Percentiles rank a stretch among this genome's conserved stretches.
phyloP scores from a whole-genome alignment of 2,888 invertebrate genomes.

The Eudemis profundana region DNA sequence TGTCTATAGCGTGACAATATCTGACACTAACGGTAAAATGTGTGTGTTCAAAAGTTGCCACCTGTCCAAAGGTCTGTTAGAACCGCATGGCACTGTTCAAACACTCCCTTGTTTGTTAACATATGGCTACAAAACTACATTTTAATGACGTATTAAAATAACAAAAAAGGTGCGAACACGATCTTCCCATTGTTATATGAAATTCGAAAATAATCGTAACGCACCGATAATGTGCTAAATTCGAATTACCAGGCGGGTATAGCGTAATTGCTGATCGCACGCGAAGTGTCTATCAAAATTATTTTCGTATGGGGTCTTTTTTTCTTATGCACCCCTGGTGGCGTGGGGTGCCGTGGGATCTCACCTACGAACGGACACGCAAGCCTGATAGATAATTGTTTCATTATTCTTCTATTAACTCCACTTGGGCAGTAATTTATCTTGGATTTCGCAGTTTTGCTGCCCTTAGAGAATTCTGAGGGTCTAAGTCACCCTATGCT shows the following conservation, averaged over 20 bases:
- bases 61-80: constrained; percentile 28
- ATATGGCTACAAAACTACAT: constrained; percentile 62
- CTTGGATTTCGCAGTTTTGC: constrained; percentile 51
- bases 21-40: constrained; percentile 1
- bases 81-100: constrained; percentile 31
- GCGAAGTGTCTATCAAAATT: constrained; percentile 85
- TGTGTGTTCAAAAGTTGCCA: neutral
- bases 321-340: constrained; percentile 71
- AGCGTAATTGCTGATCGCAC: constrained; percentile 78
- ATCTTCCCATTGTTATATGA: constrained; percentile 61
- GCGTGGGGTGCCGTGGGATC: constrained; percentile 62
- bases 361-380: constrained; percentile 69
- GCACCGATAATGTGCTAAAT: constrained; percentile 83
- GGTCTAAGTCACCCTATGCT: constrained; percentile 28
- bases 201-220: constrained; percentile 72
- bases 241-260: constrained; percentile 69
- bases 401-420: constrained; percentile 85
- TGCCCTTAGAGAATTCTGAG: constrained; percentile 27
- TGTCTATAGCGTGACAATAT: constrained; percentile 14
- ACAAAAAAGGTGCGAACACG: constrained; percentile 75
- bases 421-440: constrained; percentile 73
- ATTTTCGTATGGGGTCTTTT: constrained; percentile 77
- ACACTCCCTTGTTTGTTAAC: constrained; percentile 31
- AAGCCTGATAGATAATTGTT: constrained; percentile 79
- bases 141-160: constrained; percentile 69